Conservation (phyloP, 2,113 vertebrate species). For the Scolopax mira region DNA sequence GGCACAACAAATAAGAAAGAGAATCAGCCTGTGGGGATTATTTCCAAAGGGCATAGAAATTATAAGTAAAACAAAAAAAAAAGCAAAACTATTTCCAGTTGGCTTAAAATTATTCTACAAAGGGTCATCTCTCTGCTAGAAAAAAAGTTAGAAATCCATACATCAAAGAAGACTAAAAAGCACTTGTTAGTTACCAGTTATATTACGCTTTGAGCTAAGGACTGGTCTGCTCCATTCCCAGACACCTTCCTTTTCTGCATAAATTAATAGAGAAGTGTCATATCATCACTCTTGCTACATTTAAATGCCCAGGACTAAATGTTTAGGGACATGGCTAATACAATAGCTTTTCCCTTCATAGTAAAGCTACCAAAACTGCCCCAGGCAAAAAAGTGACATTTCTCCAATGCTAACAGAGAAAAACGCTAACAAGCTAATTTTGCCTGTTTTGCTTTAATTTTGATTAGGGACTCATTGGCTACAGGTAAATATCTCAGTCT, state of each 20-base stretch:
- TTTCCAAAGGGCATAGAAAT: neutral
- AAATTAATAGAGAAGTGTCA: slow-evolving; percentile 40
- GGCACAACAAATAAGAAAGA: neutral
- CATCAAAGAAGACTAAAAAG: neutral
- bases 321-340: neutral
- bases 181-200: neutral
- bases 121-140: neutral
- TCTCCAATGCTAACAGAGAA: slow-evolving; percentile 37
- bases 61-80: neutral
- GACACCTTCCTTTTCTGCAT: slow-evolving; percentile 20
- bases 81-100: neutral
- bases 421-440: slow-evolving; percentile 61
- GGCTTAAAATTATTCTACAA: neutral
- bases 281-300: slow-evolving; percentile 8
- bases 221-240: neutral
- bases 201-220: neutral
- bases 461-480: slow-evolving; percentile 34
- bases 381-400: slow-evolving; percentile 60
- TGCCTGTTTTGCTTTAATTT: slow-evolving; percentile 51
- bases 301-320: slow-evolving; percentile 3
- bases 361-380: slow-evolving; percentile 34
- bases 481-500: slow-evolving; percentile 51
- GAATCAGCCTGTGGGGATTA: neutral
- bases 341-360: slow-evolving; percentile 5
- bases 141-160: neutral